Base-by-base conservation (phyloP, 2,888 invertebrate genomes). In the Patella caerulea region DNA sequence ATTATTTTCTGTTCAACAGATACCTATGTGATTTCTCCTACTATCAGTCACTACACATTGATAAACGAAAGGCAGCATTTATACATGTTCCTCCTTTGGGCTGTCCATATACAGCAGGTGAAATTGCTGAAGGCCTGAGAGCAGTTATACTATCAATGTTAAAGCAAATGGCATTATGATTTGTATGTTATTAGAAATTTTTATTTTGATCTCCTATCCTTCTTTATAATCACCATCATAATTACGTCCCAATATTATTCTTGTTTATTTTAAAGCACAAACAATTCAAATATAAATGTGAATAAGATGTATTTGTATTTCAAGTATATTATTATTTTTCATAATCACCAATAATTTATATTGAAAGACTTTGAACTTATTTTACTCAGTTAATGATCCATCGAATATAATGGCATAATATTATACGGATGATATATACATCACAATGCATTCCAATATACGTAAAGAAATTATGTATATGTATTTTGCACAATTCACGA, bases 1-100 rank as follows among this genome's bases (percentile, higher is more conserved):
- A 70, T 69, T 9, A 54, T 73, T 24, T 73, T 74, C 54, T 65
- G n/a, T 24, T 73, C 81, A 80, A 15, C 86, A 91, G 95, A 91
- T 97, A 94, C 90, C 92, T 96, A 3, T 97, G 96, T 90, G 96
- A 96, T 91, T 97, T 95, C 91, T 95, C 94, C 75, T 96, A 94
- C 92, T 96, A 95, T 92, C 94, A 94, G 45, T 96, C 96, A 0
- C 92, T 96, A 59, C 93, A 93, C 83, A 93, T 94, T 34, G 93
- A 95, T 92, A 86, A 85, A 74, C 84, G 86, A 55, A 92, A 94
- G 77, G 93, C 94, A 2, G 92, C 96, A 17, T 96, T 97, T 90
- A 93, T 96, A 24, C 96, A 97, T 90, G 96, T 97, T 3, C 96
- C 97, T 0, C 94, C 94, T 45, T 88, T 94, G 7, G 89, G 94